These are phyloP conservation scores for Ursus arctos DNA, from an alignment of 2,113 vertebrate species.

Conservation along the genomic window DNA sequence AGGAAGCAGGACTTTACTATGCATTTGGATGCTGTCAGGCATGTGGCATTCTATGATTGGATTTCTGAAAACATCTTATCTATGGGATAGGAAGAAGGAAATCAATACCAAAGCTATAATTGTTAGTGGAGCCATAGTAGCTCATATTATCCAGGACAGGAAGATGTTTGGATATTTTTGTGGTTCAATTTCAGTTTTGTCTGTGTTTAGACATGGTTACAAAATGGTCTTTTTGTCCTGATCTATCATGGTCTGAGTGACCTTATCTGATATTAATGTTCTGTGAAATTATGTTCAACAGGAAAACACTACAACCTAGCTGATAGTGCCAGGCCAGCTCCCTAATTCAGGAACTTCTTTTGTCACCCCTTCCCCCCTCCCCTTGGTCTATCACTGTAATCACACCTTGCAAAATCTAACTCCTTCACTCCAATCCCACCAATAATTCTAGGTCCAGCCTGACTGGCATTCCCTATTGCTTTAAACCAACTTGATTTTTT, in stretches of 20 bases:
- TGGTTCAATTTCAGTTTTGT: not conserved
- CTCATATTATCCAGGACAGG: not conserved
- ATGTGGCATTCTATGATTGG: too few species aligned
- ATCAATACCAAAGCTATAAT: not conserved
- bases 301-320: not conserved
- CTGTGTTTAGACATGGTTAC: not conserved
- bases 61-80: not conserved
- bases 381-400: not conserved
- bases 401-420: not conserved
- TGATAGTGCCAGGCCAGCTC: rapidly evolving
- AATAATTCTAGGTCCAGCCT: not conserved
- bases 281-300: not conserved
- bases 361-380: not conserved
- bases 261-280: not conserved
- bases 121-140: not conserved
- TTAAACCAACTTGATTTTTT: not conserved
- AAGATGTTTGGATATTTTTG: not conserved
- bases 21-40: not conserved
- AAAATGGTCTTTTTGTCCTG: not conserved
- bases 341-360: not conserved
- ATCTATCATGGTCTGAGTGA: not conserved
- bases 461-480: not conserved
- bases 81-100: not conserved
- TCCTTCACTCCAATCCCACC: rapidly evolving
- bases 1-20: not conserved